These are phyloP conservation scores for Chrysaora quinquecirrha DNA, from an alignment of 30 jellyfish, hydroid and myxozoan species.

Conservation along the genomic window DNA sequence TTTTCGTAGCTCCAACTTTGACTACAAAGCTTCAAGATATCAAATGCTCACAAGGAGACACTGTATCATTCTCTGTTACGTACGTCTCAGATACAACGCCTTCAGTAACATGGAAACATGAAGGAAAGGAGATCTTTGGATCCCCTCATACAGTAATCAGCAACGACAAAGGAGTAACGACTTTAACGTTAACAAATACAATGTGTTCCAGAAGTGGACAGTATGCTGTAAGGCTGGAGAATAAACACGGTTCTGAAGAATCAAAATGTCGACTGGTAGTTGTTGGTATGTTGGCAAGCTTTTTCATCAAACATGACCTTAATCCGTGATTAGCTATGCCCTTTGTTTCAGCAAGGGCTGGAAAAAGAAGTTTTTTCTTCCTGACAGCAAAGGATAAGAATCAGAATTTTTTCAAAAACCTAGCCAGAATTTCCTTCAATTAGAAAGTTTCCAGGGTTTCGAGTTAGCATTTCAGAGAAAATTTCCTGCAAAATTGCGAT, in stretches of 20 bases:
- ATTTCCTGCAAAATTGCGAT: too few species aligned
- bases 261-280: conserved; percentile 87
- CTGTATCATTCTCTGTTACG: conserved; percentile 50
- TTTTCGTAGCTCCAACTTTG: conserved; percentile 63
- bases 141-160: conserved; percentile 39
- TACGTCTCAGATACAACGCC: conserved; percentile 65
- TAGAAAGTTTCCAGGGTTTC: too few species aligned
- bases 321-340: too few species aligned
- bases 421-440: too few species aligned
- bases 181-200: conserved; percentile 54
- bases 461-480: too few species aligned
- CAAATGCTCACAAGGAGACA: conserved; percentile 55
- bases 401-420: too few species aligned
- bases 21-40: conserved; percentile 48
- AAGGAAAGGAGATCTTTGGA: conserved; percentile 75
- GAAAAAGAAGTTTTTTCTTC: too few species aligned
- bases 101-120: conserved; percentile 84
- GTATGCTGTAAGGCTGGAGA: conserved; percentile 90
- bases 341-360: too few species aligned
- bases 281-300: conserved; percentile 65
- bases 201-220: conserved; percentile 83
- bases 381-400: too few species aligned
- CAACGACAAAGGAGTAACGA: conserved; percentile 54
- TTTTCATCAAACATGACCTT: neutral
- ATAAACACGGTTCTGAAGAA: conserved; percentile 92